Base-by-base conservation (phyloP, 2,888 invertebrate species). In the Elaeidobius kamerunicus region DNA sequence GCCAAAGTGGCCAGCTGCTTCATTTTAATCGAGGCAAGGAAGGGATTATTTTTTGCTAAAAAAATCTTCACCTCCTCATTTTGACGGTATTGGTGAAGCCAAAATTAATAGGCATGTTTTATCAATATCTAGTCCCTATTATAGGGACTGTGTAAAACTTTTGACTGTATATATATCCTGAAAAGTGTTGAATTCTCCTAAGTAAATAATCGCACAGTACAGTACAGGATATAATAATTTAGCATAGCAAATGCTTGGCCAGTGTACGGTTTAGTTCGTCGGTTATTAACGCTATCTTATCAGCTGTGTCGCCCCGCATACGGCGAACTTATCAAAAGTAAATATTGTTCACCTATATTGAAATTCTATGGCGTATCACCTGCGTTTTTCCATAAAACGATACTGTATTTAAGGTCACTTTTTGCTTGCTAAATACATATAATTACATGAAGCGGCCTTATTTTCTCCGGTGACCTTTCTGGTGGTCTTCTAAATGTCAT, bases 341-440 rank as follows among this genome's bases (percentile, higher is more conserved):
- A 67, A 67, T 61, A 67, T 61, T 62, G 63, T 63, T 66, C 65
- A 66, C 67, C 65, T 66, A 66, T 59, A 61, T 63, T 48, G 36
- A 52, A 48, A 41, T 43, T 43, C n/a, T 46, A 46, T 35, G 28
- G 32, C 28, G 30, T 39, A 51, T 50, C 39, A 30, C 20, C 30
- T 9, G 6, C 11, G 9, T 30, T 30, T 30, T 30, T 30, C 9
- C 3, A 6, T n/a, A 30, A 30, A 30, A 30, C 3, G 4, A 30
- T 30, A 4, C 30, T 3, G 3, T 30, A 30, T 3, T 9, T 30
- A 30, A 30, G 30, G 30, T 30, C 30, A 30, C 30, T 12, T 9
- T 11, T 30, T 30, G 9, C 5, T 11, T n/a, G 11, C 30, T 30
- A 30, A 30, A 30, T 30, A 11, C 11, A 12, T 30, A 7, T n/a